Conservation (phyloP, 1,140 invertebrate genomes). For the Polyergus mexicanus region DNA sequence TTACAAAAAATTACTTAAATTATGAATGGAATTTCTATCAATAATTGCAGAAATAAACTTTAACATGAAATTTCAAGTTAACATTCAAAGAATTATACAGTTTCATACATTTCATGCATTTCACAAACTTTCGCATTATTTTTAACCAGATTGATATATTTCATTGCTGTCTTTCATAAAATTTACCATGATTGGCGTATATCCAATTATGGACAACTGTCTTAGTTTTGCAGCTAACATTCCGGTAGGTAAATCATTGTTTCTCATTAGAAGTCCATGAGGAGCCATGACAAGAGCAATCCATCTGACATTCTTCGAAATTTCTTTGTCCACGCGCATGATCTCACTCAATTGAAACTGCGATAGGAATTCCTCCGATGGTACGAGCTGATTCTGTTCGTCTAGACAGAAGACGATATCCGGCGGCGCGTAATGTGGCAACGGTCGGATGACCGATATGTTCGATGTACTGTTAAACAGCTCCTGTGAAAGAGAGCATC, state of each 20-base stretch:
- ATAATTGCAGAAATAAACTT: neutral
- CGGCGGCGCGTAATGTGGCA: slow-evolving; percentile 87
- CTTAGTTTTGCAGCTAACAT: slow-evolving; percentile 85
- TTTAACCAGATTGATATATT: neutral
- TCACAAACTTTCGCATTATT: neutral
- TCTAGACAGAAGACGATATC: slow-evolving; percentile 88
- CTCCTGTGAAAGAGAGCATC: slow-evolving; percentile 48
- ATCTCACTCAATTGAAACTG: slow-evolving; percentile 80
- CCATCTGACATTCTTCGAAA: slow-evolving; percentile 82
- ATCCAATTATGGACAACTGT: slow-evolving; percentile 88
- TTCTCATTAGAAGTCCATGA: slow-evolving; percentile 82
- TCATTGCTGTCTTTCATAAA: neutral
- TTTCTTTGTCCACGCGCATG: slow-evolving; percentile 82
- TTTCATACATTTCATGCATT: neutral
- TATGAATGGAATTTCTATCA: neutral
- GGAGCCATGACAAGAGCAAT: slow-evolving; percentile 84
- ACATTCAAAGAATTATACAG: neutral
- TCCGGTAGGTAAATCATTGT: slow-evolving; percentile 82
- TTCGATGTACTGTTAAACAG: slow-evolving; percentile 48
- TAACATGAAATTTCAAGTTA: neutral
- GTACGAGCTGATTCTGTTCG: slow-evolving; percentile 79
- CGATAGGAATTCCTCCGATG: slow-evolving; percentile 77
- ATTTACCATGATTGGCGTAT: slow-evolving; percentile 87
- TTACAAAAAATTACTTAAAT: neutral
- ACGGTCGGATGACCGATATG: slow-evolving; percentile 85